Base-by-base conservation (phyloP, 2,888 invertebrate genomes). In the Melinaea marsaeus region DNA sequence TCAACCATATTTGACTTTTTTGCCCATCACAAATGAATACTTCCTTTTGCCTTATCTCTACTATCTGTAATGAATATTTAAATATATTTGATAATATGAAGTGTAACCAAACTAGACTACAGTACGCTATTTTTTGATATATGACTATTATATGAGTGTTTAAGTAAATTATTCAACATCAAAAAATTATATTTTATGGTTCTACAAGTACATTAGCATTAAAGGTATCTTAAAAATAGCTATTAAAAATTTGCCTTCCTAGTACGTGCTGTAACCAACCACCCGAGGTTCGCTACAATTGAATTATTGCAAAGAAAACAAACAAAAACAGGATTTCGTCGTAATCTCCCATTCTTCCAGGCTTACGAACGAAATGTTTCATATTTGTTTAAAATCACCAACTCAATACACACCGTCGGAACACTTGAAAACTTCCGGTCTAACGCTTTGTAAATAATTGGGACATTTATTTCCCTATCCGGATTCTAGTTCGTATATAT, bases 241-340 rank as follows among this genome's bases (percentile, higher is more conserved):
- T 11, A 22, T 32, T 51, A 32, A 5, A 32, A 32, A 51, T 61
- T 61, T 58, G 47, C n/a, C 60, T 62, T 58, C 47, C 42, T 33
- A 61, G 55, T 63, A 76, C 74, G 74, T 76, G 75, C 69, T 67
- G 62, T 64, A 73, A 70, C 71, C 66, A 69, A 71, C 65, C 71
- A 71, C 68, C 69, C 69, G 65, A 72, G 48, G 59, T 63, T 69
- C 72, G 63, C 72, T 74, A 86, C 83, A 87, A 88, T 82, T 80
- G 86, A 80, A 81, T 86, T 82, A 85, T 71, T 67, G 71, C 70
- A 84, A 89, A 89, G 88, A 86, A 90, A 88, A 90, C 86, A 90
- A 90, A 90, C 89, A 90, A 90, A 87, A 88, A 90, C 88, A 88
- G 85, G 86, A 85, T 90, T 90, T 86, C 83, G 78, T 68, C 81